Evolutionary conservation across 2,797 vertebrate genomes (phyloP), one percentile per base, ranked within the genome.

Genomic region (Cyclura pinguis): DNA sequence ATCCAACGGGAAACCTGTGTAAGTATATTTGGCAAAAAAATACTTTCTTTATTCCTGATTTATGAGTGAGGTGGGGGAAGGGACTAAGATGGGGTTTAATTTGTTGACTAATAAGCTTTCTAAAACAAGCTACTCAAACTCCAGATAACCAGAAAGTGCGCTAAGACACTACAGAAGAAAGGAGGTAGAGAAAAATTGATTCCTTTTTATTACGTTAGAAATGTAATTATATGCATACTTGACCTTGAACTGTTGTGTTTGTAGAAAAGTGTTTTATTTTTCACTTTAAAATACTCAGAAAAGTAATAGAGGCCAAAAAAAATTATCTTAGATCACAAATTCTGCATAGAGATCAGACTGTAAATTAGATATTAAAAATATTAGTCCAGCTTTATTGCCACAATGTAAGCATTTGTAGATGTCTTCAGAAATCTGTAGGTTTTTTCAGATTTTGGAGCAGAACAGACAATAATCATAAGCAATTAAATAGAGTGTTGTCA

Each of bases 1-100:
- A 96, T 98, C 95, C 98, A 98, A 93, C 97, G 96, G 92, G 98
- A 98, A 93, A 97, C 97, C 86, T 97, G 96, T 81, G 98, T 98
- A 96, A 98, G 98, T 98, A 91, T 84, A 67, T 84, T 84, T 87
- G 78, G 86, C 89, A 86, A 93, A 96, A 97, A 97, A 88, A 94
- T 3, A 16, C 91, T 85, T 94, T 93, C 92, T 96, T 96, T 97
- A 96, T 97, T 96, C n/a, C 50, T 76, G 57, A 69, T 88, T 27
- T 73, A 77, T 84, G 57, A n/a, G 35, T 81, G 24, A 14, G 14
- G n/a, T 38, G 50, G 16, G 16, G 20, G 27, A 42, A 35, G 77
- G 74, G 95, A 95, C 96, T 92, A 93, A 92, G 93, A 89, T 80
- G 93, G 90, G 94, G 94, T 95, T 85, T 88, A 91, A 92, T 94